phyloP scores from a whole-genome alignment of 2,888 invertebrate genomes.

The Epistrophella euchroma region DNA sequence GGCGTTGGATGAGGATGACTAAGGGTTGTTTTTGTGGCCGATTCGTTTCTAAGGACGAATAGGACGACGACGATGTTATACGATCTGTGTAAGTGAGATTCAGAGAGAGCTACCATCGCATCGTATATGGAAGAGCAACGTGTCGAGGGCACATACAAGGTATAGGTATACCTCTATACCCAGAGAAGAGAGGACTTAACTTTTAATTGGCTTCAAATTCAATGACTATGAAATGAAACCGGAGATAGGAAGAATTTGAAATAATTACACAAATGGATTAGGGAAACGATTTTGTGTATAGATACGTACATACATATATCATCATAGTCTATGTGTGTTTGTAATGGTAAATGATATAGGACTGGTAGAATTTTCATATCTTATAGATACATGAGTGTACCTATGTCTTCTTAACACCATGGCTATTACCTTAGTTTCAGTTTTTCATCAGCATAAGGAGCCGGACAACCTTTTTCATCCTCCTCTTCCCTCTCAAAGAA shows the following conservation, averaged over 20 bases:
- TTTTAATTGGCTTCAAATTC: slow-evolving; percentile 76
- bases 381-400: slow-evolving; percentile 40
- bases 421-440: slow-evolving; percentile 10
- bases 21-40: slow-evolving; percentile 65
- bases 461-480: background rate
- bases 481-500: background rate
- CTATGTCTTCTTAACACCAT: slow-evolving; percentile 15
- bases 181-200: slow-evolving; percentile 70
- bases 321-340: background rate
- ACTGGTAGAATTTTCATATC: background rate
- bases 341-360: slow-evolving; percentile 6
- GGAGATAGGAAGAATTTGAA: slow-evolving; percentile 76
- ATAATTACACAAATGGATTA: slow-evolving; percentile 76
- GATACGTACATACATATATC: slow-evolving; percentile 6
- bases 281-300: slow-evolving; percentile 65
- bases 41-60: slow-evolving; percentile 52
- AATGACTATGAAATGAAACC: slow-evolving; percentile 76
- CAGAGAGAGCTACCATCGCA: slow-evolving; percentile 34
- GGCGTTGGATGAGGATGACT: slow-evolving; percentile 23
- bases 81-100: slow-evolving; percentile 56
- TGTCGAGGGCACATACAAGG: slow-evolving; percentile 4
- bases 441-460: background rate
- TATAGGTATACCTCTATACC: background rate
- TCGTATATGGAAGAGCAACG: slow-evolving; percentile 19
- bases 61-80: slow-evolving; percentile 32